These are phyloP conservation scores for Ophion ventricosus DNA, from an alignment of 2,888 invertebrate species.

Conservation along the genomic window DNA sequence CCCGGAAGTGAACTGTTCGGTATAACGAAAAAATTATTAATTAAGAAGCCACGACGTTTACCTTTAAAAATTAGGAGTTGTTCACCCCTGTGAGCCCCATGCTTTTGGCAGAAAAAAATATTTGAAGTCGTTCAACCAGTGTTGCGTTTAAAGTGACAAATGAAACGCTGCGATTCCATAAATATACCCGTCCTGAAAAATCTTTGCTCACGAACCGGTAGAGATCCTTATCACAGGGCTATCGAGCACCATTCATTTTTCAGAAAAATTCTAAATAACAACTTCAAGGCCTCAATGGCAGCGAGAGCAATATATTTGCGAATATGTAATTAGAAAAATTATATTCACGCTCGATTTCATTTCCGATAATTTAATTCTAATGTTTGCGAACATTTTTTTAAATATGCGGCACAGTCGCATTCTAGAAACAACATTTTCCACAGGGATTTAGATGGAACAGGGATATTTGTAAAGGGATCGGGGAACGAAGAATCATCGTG, in stretches of 20 bases:
- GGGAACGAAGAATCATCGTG: conserved; percentile 28
- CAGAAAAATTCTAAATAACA: not conserved
- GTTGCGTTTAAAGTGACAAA: not conserved
- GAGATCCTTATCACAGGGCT: too few relatives aligned
- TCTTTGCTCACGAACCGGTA: too few relatives aligned
- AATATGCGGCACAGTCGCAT: conserved; percentile 14
- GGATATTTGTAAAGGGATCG: not conserved
- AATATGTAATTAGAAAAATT: not conserved
- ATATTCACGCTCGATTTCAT: not conserved
- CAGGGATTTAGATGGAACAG: not conserved
- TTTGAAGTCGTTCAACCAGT: too few relatives aligned
- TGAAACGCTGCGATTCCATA: not conserved
- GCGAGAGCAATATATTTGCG: not conserved
- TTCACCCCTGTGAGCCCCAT: not conserved
- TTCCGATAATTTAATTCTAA: not conserved
- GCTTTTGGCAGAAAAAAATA: not conserved
- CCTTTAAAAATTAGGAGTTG: not conserved
- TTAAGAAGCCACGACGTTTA: not conserved
- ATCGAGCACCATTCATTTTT: not conserved
- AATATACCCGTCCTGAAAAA: too few relatives aligned
- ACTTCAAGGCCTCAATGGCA: not conserved
- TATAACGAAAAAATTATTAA: not conserved
- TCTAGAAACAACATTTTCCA: conserved; percentile 6
- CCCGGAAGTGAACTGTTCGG: not conserved
- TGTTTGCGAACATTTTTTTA: not conserved